phyloP scores from a whole-genome alignment of 2,113 vertebrate species.

The Albula glossodonta region DNA sequence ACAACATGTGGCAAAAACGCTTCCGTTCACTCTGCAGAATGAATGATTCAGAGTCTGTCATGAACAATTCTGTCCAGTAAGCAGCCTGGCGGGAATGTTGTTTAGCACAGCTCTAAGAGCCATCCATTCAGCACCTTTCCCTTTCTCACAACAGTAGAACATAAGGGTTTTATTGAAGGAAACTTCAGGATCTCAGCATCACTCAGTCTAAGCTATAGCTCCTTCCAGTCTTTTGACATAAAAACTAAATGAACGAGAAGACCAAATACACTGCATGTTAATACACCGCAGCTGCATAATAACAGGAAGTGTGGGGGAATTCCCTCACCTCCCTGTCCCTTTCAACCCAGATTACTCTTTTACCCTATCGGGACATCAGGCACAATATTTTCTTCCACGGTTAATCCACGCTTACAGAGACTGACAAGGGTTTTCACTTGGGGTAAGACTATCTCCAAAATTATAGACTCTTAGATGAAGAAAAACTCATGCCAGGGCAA shows the following conservation, averaged over 20 bases:
- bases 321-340: too few relatives aligned
- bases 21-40: background rate
- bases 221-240: too few relatives aligned
- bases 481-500: too few relatives aligned
- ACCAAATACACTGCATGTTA: too few relatives aligned
- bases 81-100: background rate
- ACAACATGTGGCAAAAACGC: background rate
- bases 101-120: background rate
- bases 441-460: background rate
- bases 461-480: too few relatives aligned
- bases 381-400: background rate
- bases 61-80: background rate
- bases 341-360: background rate
- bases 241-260: too few relatives aligned
- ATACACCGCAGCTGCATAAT: too few relatives aligned
- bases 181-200: background rate
- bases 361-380: background rate
- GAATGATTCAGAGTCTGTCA: background rate
- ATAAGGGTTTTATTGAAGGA: background rate
- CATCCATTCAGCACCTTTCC: background rate
- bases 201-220: background rate
- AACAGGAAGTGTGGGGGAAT: too few relatives aligned
- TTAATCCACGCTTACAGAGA: background rate
- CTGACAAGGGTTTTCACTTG: background rate
- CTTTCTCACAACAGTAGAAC: background rate